phyloP scores from a whole-genome alignment of 2,113 vertebrate genomes.

The Tor tambroides region DNA sequence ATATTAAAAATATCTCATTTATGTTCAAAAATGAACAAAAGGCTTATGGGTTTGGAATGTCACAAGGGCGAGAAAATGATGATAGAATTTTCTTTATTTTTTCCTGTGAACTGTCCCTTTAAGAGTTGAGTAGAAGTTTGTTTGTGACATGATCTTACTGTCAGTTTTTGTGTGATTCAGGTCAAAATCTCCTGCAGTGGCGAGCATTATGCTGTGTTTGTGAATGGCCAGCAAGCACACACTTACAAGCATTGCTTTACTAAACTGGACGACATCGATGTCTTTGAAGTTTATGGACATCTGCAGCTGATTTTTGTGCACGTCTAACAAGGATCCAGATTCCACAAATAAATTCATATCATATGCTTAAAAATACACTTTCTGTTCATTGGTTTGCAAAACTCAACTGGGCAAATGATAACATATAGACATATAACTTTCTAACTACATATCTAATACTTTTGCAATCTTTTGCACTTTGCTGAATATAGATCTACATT shows the following conservation, averaged over 20 bases:
- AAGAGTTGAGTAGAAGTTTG: background rate
- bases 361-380: background rate
- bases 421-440: background rate
- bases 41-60: background rate
- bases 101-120: background rate
- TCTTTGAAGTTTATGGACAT: slow-evolving; percentile 71
- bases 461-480: too few relatives aligned
- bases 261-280: slow-evolving; percentile 52
- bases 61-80: background rate
- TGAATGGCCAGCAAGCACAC: slow-evolving; percentile 67
- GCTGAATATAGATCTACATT: too few relatives aligned
- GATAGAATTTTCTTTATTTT: background rate
- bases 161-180: slow-evolving; percentile 52
- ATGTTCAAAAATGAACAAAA: too few relatives aligned
- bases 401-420: background rate
- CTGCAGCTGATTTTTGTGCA: slow-evolving; percentile 66
- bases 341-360: background rate
- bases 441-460: too few relatives aligned
- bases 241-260: slow-evolving; percentile 65
- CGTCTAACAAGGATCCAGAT: background rate
- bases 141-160: background rate
- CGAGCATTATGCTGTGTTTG: slow-evolving; percentile 64
- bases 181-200: slow-evolving; percentile 69
- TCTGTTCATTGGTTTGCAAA: too few relatives aligned
- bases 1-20: too few relatives aligned